A percentile compares a stretch with the other conserved stretches of the same genome.
phyloP scores from a whole-genome alignment of 2,888 invertebrate species.

The Hydrotaea cyrtoneurina region DNA sequence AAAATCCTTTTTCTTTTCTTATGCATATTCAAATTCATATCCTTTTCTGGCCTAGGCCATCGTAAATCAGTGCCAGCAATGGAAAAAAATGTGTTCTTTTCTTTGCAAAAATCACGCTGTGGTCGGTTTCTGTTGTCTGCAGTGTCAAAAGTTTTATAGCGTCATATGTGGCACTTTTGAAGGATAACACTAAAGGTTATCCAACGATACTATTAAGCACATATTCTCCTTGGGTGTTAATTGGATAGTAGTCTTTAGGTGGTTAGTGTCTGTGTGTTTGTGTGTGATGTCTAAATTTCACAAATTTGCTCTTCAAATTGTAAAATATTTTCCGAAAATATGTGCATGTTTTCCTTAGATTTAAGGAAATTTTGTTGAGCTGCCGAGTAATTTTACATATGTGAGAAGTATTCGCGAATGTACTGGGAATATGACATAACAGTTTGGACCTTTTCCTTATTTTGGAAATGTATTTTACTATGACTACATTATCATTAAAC shows the following conservation, averaged over 20 bases:
- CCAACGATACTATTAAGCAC: background rate
- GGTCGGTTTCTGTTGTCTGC: background rate
- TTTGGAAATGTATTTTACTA: too few relatives aligned
- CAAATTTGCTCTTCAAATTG: too few relatives aligned
- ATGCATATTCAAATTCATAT: slow-evolving; percentile 12
- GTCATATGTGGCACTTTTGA: slow-evolving; percentile 7
- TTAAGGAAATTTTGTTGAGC: too few relatives aligned
- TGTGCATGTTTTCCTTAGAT: too few relatives aligned
- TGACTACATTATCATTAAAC: too few relatives aligned
- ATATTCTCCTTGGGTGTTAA: background rate
- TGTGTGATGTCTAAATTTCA: background rate
- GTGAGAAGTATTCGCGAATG: too few relatives aligned
- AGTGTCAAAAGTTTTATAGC: slow-evolving; percentile 14
- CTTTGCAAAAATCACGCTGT: slow-evolving; percentile 24
- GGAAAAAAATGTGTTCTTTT: background rate
- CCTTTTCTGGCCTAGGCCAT: background rate
- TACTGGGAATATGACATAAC: too few relatives aligned
- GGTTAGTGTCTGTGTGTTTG: background rate
- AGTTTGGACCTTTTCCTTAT: too few relatives aligned
- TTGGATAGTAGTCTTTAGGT: background rate
- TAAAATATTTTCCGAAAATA: too few relatives aligned
- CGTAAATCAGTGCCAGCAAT: slow-evolving; percentile 14
- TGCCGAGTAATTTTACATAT: too few relatives aligned
- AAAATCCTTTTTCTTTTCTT: background rate
- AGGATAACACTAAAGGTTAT: background rate